Base-by-base conservation (phyloP, 1,140 invertebrate genomes). In the Lucilia sericata region DNA sequence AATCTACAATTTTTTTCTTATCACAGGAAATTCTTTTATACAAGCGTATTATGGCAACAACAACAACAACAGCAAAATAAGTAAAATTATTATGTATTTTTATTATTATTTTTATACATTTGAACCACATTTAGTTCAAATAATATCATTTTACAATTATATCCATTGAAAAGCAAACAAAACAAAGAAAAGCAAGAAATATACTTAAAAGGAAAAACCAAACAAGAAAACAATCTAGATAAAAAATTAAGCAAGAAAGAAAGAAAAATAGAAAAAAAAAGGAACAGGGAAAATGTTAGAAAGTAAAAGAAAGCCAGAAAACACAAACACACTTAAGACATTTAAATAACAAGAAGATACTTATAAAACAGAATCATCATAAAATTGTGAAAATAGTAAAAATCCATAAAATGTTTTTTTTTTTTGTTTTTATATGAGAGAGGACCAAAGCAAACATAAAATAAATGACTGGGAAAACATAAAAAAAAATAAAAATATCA, bases 1-100 rank as follows among this genome's bases (percentile, higher is more conserved):
- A 70, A 70, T 21, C 14, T 60, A 7, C 14, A n/a, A n/a, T 7
- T 25, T n/a, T 25, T n/a, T 10, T 80, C 42, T 80, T 80, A 80
- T 80, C 76, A 80, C 76, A 80, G 76, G 76, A 80, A 80, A 80
- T 80, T 80, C 76, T 80, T 51, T 19, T 19, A 36, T n/a, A 51
- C n/a, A 80, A 49, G 25, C 49, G 9, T 49, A 80, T 49, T 80
- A 21, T 21, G 47, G 8, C 1, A 25, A 30, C 25, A 30, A 3
- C 25, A 30, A 30, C 25, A 30, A 30, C n/a, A 80, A 51, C n/a
- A n/a, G n/a, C 8, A 80, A 51, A 47, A 80, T 25, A 47, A 47
- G 75, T 25, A 75, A 34, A 34, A 34, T 75, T 13, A 34, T 34
- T 30, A 30, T 30, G 1, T 30, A 2, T 30, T 30, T 30, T 30